These are phyloP conservation scores for Andrena flavipes DNA, from an alignment of 2,888 invertebrate species.

Conservation along the genomic window DNA sequence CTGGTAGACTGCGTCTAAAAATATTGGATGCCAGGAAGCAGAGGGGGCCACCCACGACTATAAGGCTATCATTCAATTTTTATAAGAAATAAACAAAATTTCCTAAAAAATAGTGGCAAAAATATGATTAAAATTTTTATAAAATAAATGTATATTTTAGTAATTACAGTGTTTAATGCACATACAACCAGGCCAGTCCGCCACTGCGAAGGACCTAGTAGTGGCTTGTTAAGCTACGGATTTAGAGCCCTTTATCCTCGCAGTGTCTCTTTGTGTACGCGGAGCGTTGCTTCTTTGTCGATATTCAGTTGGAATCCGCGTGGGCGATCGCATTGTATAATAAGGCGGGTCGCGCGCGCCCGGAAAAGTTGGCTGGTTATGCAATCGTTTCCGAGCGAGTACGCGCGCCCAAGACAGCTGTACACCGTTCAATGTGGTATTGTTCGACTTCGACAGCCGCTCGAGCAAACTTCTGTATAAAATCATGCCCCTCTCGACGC, in stretches of 20 bases:
- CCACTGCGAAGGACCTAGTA: not conserved
- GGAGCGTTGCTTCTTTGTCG: not conserved
- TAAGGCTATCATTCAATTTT: too few species aligned
- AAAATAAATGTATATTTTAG: too few species aligned
- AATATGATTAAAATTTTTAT: too few species aligned
- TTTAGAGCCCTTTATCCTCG: conserved; percentile 11
- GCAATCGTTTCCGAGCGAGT: conserved; percentile 34
- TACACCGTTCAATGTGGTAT: conserved; percentile 11
- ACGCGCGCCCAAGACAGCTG: conserved; percentile 5
- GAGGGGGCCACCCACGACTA: too few species aligned
- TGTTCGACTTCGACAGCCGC: conserved; percentile 27
- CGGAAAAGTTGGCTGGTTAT: conserved; percentile 44
- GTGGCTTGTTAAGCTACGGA: not conserved
- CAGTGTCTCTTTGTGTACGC: conserved; percentile 6
- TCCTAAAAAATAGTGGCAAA: too few species aligned
- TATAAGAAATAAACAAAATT: too few species aligned
- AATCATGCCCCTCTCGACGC: conserved; percentile 15
- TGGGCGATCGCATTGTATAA: conserved; percentile 44
- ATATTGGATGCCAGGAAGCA: too few species aligned
- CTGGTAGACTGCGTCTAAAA: too few species aligned
- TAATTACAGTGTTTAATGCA: too few species aligned
- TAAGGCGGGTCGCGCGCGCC: conserved; percentile 16
- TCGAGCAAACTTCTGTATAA: not conserved
- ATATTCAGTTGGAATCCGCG: conserved; percentile 12
- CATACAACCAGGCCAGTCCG: not conserved